These are phyloP conservation scores for Oryzias curvinotus DNA, from an alignment of 2,113 vertebrate species.

Conservation along the genomic window DNA sequence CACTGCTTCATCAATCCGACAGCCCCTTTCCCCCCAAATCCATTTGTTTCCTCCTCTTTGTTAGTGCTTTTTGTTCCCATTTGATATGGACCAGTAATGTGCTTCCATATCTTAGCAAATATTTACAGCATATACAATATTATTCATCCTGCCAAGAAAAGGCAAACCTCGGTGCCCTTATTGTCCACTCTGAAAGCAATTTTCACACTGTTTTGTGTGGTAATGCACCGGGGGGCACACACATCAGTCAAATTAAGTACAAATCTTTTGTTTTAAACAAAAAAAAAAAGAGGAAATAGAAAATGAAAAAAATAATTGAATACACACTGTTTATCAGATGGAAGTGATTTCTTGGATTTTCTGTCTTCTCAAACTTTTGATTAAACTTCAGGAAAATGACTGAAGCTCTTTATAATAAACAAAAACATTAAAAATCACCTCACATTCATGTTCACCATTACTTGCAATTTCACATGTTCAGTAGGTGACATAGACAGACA, in stretches of 20 bases:
- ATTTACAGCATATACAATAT: conserved; percentile 20
- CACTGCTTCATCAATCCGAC: conserved; percentile 39
- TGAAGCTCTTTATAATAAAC: too few species aligned
- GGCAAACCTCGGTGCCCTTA: conserved; percentile 18
- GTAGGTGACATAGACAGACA: too few species aligned
- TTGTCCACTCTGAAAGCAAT: conserved; percentile 6
- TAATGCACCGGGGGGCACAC: background rate
- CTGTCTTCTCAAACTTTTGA: too few species aligned
- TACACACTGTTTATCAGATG: too few species aligned
- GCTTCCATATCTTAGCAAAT: conserved; percentile 38
- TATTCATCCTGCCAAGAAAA: conserved; percentile 12
- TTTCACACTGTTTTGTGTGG: conserved; percentile 1
- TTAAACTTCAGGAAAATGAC: too few species aligned
- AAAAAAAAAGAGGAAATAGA: too few species aligned
- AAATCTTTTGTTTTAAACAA: too few species aligned
- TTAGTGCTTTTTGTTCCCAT: conserved; percentile 12
- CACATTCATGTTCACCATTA: too few species aligned
- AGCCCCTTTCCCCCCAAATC: conserved; percentile 6
- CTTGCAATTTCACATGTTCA: too few species aligned
- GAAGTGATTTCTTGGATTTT: too few species aligned
- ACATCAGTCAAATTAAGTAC: background rate
- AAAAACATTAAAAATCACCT: too few species aligned
- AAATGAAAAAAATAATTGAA: too few species aligned
- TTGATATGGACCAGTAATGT: conserved; percentile 27
- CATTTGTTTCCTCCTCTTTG: conserved; percentile 39